Conservation (phyloP, 2,797 vertebrate genomes). For the Delichon dasypus region DNA sequence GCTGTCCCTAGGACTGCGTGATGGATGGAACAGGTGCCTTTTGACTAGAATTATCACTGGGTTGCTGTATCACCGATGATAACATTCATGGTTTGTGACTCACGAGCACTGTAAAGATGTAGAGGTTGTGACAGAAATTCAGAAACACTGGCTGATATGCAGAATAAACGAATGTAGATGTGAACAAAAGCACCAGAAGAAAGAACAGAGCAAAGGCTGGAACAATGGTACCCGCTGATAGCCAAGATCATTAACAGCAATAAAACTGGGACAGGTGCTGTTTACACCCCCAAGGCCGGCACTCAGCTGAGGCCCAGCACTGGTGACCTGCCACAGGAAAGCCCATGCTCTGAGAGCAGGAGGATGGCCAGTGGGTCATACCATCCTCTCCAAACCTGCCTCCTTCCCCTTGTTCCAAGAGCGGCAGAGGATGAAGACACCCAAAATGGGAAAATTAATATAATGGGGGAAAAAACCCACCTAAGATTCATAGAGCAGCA, state of each 20-base stretch:
- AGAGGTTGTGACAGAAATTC: not conserved
- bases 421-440: not conserved
- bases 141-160: not conserved
- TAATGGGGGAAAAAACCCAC: rapidly evolving
- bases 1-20: not conserved
- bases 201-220: not conserved
- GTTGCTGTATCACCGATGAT: not conserved
- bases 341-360: rapidly evolving
- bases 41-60: not conserved
- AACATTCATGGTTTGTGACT: not conserved
- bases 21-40: not conserved
- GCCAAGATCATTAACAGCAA: not conserved
- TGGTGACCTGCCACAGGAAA: not conserved
- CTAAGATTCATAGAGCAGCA: not conserved
- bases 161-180: not conserved
- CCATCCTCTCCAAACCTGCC: not conserved
- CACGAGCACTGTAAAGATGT: not conserved
- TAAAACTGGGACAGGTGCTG: not conserved
- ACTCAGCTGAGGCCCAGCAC: not conserved
- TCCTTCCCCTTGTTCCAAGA: not conserved
- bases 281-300: not conserved
- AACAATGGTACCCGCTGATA: not conserved
- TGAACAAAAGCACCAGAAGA: not conserved
- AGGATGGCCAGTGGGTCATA: not conserved
- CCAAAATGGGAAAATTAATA: not conserved